Evolutionary conservation across 2,888 invertebrate species (phyloP), one percentile per base, ranked within the genome.

Genomic region (Cephus runcator): DNA sequence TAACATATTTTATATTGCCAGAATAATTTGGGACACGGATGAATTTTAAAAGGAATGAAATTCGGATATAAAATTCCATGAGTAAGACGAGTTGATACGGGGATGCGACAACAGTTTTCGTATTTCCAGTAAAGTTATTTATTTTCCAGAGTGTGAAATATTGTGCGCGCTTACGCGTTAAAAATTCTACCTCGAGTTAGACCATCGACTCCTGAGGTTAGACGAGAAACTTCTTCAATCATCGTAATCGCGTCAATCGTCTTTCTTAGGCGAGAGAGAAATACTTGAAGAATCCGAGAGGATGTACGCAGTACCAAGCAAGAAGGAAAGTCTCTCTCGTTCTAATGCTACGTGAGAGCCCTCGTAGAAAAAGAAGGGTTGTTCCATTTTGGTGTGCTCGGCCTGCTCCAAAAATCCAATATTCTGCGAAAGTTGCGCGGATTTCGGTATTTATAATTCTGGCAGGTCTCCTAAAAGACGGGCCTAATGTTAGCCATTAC

Each of bases 361-460:
- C 23, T 15, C 15, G 15, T 23, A 56, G 56, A 56, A 9, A 23
- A 56, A 23, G 2, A 56, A 15, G 23, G 56, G 9, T 15, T 23
- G 56, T 1, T 56, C 56, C 56, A 56, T 56, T 56, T 56, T 2
- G 56, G 56, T 9, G 56, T 56, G 23, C 56, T 23, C 23, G 15
- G 56, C 56, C 23, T 34, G 9, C 33, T 71, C 33, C 31, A 23
- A 71, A 30, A 33, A 15, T 71, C 71, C 31, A 15, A 71, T 31
- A 71, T 71, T 71, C 71, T 3, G 71, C 71, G 71, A 71, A 71
- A 34, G 85, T 85, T 83, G 83, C 83, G 84, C 84, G 84, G 88
- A 88, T 88, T 87, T 85, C 88, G 89, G 87, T 90, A 90, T 90
- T 90, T 90, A 90, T 90, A 90, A 90, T 88, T 86, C 84, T 90